Conservation (phyloP, 1,140 invertebrate genomes). For the Liolophura sinensis region DNA sequence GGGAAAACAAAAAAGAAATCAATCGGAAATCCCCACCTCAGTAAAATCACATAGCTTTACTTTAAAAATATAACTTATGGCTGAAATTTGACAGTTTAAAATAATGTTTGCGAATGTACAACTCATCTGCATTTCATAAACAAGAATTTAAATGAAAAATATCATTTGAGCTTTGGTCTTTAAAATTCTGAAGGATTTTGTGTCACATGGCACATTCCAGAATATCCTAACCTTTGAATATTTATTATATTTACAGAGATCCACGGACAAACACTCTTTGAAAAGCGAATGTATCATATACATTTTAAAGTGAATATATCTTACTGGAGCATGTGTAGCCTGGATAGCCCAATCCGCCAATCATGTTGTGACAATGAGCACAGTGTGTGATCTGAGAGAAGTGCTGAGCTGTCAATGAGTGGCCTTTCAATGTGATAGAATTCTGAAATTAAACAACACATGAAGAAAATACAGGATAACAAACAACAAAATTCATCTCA, state of each 20-base stretch:
- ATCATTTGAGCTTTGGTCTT: not conserved
- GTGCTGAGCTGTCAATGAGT: conserved; percentile 86
- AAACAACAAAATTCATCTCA: too few species aligned
- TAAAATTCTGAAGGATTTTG: not conserved
- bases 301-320: conserved; percentile 26
- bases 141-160: not conserved
- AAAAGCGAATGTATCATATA: too few species aligned
- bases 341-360: conserved; percentile 93
- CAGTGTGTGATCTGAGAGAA: conserved; percentile 89
- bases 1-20: conserved; percentile 15
- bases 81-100: too few species aligned
- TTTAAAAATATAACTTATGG: too few species aligned
- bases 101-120: too few species aligned
- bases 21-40: too few species aligned
- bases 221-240: too few species aligned
- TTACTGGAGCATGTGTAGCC: conserved; percentile 88
- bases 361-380: conserved; percentile 88
- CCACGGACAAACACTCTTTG: too few species aligned
- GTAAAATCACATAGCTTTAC: not conserved
- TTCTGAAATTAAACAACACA: conserved; percentile 34
- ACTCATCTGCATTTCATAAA: not conserved
- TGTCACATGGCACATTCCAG: not conserved
- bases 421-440: conserved; percentile 63
- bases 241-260: too few species aligned
- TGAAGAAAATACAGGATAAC: conserved; percentile 6